phyloP scores from a whole-genome alignment of 2,888 invertebrate genomes.

The Trichopoda pennipes region DNA sequence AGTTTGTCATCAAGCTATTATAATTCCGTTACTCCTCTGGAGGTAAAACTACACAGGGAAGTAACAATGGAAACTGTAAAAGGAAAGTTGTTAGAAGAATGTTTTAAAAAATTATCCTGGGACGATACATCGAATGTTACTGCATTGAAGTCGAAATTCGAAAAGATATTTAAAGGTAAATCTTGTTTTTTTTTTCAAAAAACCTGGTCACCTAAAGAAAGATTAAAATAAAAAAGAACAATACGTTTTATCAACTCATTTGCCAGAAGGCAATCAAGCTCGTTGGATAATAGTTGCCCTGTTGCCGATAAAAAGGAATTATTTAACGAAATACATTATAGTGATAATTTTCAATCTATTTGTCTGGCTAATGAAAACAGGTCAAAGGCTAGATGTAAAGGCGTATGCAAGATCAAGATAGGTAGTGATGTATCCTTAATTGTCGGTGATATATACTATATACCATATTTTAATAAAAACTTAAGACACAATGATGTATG shows the following conservation, averaged over 20 bases:
- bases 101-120: background rate
- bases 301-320: too few relatives aligned
- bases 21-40: conserved; percentile 12
- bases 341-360: too few relatives aligned
- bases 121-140: background rate
- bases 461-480: conserved; percentile 3
- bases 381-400: conserved; percentile 7
- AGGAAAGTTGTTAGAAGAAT: conserved; percentile 10
- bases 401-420: background rate
- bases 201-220: conserved; percentile 7
- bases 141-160: conserved; percentile 1
- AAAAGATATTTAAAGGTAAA: background rate
- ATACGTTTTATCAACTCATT: background rate
- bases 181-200: conserved; percentile 31
- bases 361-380: conserved; percentile 16
- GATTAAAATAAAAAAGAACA: conserved; percentile 6
- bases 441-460: conserved; percentile 1
- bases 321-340: conserved; percentile 5
- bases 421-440: background rate
- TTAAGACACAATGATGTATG: too few relatives aligned
- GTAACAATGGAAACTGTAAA: conserved; percentile 6
- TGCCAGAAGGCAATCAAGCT: background rate
- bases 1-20: background rate
- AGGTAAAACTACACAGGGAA: background rate
- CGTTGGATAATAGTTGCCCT: conserved; percentile 13